Base-by-base conservation (phyloP, 2,113 vertebrate species). In the Bos javanicus region DNA sequence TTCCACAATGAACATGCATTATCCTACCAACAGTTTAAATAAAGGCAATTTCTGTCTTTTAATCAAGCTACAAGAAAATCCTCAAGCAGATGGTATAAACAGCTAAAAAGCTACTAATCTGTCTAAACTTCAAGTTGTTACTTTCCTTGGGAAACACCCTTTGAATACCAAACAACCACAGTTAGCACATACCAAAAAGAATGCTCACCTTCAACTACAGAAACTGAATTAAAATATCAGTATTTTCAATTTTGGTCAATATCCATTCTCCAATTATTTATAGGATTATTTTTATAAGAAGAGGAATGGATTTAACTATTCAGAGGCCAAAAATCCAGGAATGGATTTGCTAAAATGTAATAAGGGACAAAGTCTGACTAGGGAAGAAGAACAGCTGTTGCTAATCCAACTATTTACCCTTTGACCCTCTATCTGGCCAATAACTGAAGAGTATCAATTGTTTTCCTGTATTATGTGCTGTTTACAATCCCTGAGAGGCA, bases 361-460 rank as follows among this genome's bases (percentile, higher is more conserved):
- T 97, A 98, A 98, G 97, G 96, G 94, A 98, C 97, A 96, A 91
- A 98, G 87, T 94, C 87, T 92, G 76, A 98, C 97, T 89, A 36
- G 36, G 86, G 94, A 95, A 95, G 91, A 98, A 85, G 96, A 99
- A 98, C 99, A 99, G 99, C 99, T 99, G 99, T 98, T 99, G 98
- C 98, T 97, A 99, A 95, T 98, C 96, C 98, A 99, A 98, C 98
- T 99, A 98, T 99, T 99, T 99, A 98, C 98, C 99, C 99, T 99
- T 98, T 99, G 99, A 99, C 99, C 99, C 97, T 98, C 96, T 95
- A 98, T 99, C 99, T 97, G 98, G 98, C 99, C 98, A 98, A 97
- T 98, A 98, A 99, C 98, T 99, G 99, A 99, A 99, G 98, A 99
- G 98, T 98, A 98, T 97, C 99, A 99, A 99, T 99, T 99, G 99